Conservation (phyloP, 2,113 vertebrate genomes). For the Elaphurus davidianus region DNA sequence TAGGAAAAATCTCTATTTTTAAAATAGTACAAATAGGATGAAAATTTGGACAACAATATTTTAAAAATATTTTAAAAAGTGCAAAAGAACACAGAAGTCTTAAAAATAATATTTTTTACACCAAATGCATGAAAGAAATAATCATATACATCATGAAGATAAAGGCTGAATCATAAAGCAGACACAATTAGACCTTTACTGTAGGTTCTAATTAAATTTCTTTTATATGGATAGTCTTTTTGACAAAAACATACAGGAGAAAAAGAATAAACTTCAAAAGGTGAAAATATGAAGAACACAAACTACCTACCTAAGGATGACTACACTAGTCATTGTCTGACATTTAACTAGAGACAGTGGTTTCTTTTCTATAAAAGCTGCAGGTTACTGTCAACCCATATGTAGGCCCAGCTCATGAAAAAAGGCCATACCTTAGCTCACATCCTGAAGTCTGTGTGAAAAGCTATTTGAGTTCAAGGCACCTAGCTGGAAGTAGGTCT, state of each 20-base stretch:
- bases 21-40: neutral
- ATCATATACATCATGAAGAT: constrained; percentile 26
- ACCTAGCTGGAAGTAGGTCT: constrained; percentile 78
- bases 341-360: constrained; percentile 24
- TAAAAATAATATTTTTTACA: neutral
- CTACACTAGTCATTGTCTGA: constrained; percentile 40
- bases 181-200: neutral
- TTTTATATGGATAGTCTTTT: neutral
- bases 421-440: constrained; percentile 79
- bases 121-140: neutral
- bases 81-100: neutral
- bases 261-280: constrained; percentile 22
- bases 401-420: constrained; percentile 77
- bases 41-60: neutral
- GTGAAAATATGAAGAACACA: constrained; percentile 29
- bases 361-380: constrained; percentile 53
- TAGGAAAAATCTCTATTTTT: constrained; percentile 19
- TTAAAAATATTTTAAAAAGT: neutral
- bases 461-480: constrained; percentile 80
- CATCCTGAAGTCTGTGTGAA: constrained; percentile 78
- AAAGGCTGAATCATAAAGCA: constrained; percentile 15
- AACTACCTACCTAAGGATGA: constrained; percentile 43
- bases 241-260: constrained; percentile 25
- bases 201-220: neutral
- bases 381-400: constrained; percentile 74